These are phyloP conservation scores for Lanistes nyassanus DNA, from an alignment of 1,140 invertebrate species.

Conservation along the genomic window DNA sequence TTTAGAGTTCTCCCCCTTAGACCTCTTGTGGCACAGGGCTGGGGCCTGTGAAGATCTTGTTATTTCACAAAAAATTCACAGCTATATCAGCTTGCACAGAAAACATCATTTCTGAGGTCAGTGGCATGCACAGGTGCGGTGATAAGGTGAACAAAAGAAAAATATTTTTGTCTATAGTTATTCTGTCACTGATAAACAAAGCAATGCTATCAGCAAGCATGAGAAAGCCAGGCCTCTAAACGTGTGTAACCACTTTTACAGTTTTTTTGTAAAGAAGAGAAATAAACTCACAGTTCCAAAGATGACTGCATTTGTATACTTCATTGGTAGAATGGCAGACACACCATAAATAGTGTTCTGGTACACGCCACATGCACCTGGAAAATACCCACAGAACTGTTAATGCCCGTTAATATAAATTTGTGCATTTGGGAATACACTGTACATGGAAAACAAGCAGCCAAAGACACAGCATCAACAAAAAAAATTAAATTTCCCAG, in stretches of 20 bases:
- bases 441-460: background rate
- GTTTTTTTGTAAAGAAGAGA: background rate
- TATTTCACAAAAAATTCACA: no score
- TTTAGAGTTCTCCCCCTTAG: no score
- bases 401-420: background rate
- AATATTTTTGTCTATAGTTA: background rate
- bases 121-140: no score
- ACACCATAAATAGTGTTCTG: constrained; percentile 98
- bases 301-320: constrained; percentile 94
- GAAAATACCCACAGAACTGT: background rate
- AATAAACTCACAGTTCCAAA: constrained; percentile 82
- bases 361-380: constrained; percentile 83
- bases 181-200: background rate
- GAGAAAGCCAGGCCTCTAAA: no score
- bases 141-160: no score
- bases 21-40: no score
- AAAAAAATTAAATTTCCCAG: constrained; percentile 9
- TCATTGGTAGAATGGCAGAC: constrained; percentile 89
- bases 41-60: no score
- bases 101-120: no score
- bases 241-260: no score
- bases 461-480: background rate
- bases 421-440: background rate
- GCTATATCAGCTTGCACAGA: no score
- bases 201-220: no score